Base-by-base conservation (phyloP, 2,797 vertebrate species). In the Semaprochilodus insignis region DNA sequence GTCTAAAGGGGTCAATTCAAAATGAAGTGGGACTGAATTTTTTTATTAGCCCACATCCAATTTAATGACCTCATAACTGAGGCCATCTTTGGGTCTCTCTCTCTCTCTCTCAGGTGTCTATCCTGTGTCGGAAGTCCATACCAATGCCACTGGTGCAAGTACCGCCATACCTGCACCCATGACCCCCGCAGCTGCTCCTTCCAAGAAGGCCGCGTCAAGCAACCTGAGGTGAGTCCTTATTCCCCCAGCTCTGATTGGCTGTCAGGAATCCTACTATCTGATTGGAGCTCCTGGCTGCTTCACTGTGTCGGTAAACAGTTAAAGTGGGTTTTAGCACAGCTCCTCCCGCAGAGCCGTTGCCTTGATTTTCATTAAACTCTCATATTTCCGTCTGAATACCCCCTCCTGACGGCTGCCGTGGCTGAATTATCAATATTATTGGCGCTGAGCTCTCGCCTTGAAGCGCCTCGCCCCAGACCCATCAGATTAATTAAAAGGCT, bases 61-160 rank as follows among this genome's bases (percentile, higher is more conserved):
- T 36, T 3, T n/a, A 0, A 85, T 44, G 86, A 2, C 23, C 5
- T 54, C 7, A 25, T 0, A 59, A 25, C 23, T 7, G 27, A 73
- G 34, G 44, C 60, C 19, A 40, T n/a, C 4, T 23, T 1, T 14
- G n/a, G n/a, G n/a, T n/a, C 31, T 31, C 31, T 31, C 31, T 31
- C 31, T 31, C 31, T 31, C 48, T 63, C 13, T 62, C 13, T 79
- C 91, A 99, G 98, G 82, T 99, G 98, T 85, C 90, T 99, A 81
- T 99, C 98, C 0, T 99, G 98, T 0, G 98, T 99, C 83, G 96
- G 97, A 84, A 99, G 98, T 78, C 98, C 98, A 0, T 99, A 98
- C 88, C 95, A 96, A 84, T 99, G 98, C 70, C 97, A 99, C 91
- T 99, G 98, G 98, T 99, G 98, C 90, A 99, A 99, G 93, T 99